These are phyloP conservation scores for Brachypodius melanocephalos DNA, from an alignment of 2,113 vertebrate species.

Conservation along the genomic window DNA sequence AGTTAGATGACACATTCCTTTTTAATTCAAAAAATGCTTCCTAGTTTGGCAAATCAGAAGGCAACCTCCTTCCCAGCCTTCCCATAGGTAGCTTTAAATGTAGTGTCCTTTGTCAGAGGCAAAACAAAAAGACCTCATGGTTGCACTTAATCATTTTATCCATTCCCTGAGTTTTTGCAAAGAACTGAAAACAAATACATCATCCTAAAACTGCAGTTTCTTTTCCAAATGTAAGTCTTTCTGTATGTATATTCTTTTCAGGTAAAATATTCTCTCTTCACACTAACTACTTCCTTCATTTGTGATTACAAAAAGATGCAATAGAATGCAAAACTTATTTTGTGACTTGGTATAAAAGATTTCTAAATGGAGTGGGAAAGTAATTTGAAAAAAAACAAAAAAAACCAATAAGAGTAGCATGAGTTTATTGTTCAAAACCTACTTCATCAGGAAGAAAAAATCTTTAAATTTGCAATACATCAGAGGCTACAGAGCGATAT, in stretches of 20 bases:
- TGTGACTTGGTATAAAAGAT: not conserved
- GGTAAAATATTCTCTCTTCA: not conserved
- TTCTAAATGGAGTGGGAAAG: not conserved
- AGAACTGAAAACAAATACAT: not conserved
- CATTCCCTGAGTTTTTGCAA: not conserved
- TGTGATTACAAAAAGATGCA: not conserved
- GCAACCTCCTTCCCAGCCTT: not conserved
- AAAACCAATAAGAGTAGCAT: not conserved
- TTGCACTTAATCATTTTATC: slow-evolving; percentile 19
- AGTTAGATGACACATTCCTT: slow-evolving; percentile 57
- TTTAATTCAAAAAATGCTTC: slow-evolving; percentile 74
- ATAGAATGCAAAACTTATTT: not conserved
- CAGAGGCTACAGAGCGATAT: not conserved
- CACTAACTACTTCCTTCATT: not conserved
- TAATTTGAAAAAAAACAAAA: not conserved
- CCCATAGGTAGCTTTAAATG: slow-evolving; percentile 56
- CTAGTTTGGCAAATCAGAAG: slow-evolving; percentile 52
- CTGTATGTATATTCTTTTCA: not conserved
- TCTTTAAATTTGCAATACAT: not conserved
- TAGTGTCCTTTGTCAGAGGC: slow-evolving; percentile 3
- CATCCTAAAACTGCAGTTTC: slow-evolving; percentile 4
- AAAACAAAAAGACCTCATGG: not conserved
- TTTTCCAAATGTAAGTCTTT: slow-evolving; percentile 7
- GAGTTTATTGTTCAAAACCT: not conserved
- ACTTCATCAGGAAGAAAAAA: not conserved